Conservation (phyloP, 2,797 vertebrate genomes). For the Poeciliopsis presidionis region DNA sequence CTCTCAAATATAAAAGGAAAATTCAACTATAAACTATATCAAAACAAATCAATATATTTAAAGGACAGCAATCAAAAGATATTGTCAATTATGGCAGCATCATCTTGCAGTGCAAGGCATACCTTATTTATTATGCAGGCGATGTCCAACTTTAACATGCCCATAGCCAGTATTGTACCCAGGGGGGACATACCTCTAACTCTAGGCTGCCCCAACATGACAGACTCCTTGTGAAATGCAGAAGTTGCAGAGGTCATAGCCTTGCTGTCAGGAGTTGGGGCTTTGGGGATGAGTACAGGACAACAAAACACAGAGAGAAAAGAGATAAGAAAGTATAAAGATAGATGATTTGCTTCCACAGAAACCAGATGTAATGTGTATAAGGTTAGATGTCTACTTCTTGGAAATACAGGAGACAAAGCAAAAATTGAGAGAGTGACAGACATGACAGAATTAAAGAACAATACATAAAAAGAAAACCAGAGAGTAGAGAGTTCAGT, state of each 20-base stretch:
- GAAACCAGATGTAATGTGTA: conserved; percentile 12
- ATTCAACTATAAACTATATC: neutral
- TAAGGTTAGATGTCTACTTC: neutral
- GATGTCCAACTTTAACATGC: conserved; percentile 11
- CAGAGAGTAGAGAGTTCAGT: neutral
- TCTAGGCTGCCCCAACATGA: conserved; percentile 43
- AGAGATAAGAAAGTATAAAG: conserved; percentile 5
- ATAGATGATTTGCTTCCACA: conserved; percentile 9
- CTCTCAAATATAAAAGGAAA: neutral
- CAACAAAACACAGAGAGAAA: conserved; percentile 9
- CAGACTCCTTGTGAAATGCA: conserved; percentile 42
- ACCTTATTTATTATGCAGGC: conserved; percentile 43
- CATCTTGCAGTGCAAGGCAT: conserved; percentile 13
- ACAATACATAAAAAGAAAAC: neutral
- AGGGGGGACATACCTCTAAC: conserved; percentile 38
- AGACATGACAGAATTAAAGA: neutral
- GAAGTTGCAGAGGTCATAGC: conserved; percentile 40
- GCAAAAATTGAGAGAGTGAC: neutral
- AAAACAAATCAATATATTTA: neutral
- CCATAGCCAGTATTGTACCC: conserved; percentile 29
- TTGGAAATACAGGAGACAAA: conserved; percentile 10
- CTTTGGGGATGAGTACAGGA: neutral
- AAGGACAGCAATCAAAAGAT: conserved; percentile 1
- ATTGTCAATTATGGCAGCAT: conserved; percentile 3
- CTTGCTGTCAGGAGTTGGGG: conserved; percentile 23